Evolutionary conservation across 2,113 vertebrate species (phyloP), one percentile per base, ranked within the genome.

Genomic region (Apeltes quadracus): DNA sequence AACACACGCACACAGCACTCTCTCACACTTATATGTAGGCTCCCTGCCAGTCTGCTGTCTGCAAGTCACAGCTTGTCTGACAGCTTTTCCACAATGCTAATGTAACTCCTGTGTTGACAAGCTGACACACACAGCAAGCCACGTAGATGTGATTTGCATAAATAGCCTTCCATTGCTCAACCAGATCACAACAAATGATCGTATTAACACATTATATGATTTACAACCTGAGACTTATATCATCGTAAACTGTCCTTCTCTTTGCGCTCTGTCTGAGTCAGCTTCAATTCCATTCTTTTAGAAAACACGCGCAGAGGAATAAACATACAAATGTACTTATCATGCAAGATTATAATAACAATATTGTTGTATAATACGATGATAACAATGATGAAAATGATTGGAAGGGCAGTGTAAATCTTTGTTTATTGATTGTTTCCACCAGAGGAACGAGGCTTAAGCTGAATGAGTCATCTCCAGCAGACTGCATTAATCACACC

Each of bases 391-490:
- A 56, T 55, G 16, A 55, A 10, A 44, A 54, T n/a, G 22, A 53
- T 67, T 54, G 20, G 54, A 15, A 61, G 59, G 25, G 7, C 61
- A 54, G 61, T 59, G 0, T 27, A 51, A 82, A 76, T 83, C 69
- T 82, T 84, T 87, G 69, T 85, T 84, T 86, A 89, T 88, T 79
- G 79, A 86, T 87, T 87, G 75, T 88, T 84, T 87, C 64, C 81
- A 77, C 48, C 57, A 75, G 88, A 54, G 63, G 57, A 75, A 81
- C 54, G 84, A 43, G 88, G 90, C 91, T 96, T 94, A 95, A 94
- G 59, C 81, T 73, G 84, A 93, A 92, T 95, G 94, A 95, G 89
- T 95, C 95, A 96, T 92, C 83, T 83, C 88, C 91, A 84, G 88
- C 91, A 87, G 82, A 92, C 93, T 91, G 91, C 87, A 93, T 73